phyloP scores from a whole-genome alignment of 2,113 vertebrate genomes.

The Chamaea fasciata region DNA sequence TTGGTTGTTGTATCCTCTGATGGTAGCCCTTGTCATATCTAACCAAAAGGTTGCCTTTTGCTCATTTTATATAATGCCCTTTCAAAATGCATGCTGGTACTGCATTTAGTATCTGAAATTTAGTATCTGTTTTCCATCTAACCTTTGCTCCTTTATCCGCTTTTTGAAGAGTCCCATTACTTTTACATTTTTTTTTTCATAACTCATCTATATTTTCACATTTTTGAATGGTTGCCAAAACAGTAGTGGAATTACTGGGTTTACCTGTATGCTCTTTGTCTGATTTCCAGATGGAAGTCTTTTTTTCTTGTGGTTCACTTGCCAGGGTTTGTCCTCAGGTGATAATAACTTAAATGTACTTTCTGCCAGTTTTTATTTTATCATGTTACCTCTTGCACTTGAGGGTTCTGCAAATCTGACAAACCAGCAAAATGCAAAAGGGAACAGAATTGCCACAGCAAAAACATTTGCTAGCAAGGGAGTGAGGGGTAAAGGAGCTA shows the following conservation, averaged over 20 bases:
- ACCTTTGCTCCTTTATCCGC: not conserved
- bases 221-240: not conserved
- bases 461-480: not conserved
- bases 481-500: not conserved
- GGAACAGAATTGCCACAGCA: not conserved
- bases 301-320: slow-evolving; percentile 9
- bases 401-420: not conserved
- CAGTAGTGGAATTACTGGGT: not conserved
- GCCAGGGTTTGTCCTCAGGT: slow-evolving; percentile 27
- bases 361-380: slow-evolving; percentile 46
- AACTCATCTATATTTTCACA: not conserved
- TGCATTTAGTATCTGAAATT: not conserved
- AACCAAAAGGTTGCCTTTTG: not conserved
- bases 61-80: not conserved
- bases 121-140: not conserved
- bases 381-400: slow-evolving; percentile 6
- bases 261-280: not conserved
- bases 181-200: not conserved
- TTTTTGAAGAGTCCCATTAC: not conserved
- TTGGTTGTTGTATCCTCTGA: not conserved
- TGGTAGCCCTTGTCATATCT: not conserved
- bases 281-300: slow-evolving; percentile 32
- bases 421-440: slow-evolving; percentile 1
- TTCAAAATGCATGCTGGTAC: not conserved
- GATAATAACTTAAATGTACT: slow-evolving; percentile 41